Conservation (phyloP, 2,888 invertebrate species). For the Plusia festucae region DNA sequence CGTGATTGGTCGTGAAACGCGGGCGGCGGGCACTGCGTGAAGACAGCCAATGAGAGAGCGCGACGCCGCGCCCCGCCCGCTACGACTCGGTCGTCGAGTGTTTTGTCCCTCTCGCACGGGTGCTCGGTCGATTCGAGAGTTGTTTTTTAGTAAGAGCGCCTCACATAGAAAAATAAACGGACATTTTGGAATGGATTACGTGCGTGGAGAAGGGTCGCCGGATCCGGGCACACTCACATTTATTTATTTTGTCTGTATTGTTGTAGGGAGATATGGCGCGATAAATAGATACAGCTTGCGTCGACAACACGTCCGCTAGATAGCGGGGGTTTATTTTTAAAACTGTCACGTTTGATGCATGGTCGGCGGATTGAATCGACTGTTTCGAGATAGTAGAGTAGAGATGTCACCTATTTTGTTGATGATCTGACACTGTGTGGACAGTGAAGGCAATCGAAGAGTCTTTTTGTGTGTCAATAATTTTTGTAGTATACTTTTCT, state of each 20-base stretch:
- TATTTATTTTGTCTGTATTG: slow-evolving; percentile 84
- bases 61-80: slow-evolving; percentile 80
- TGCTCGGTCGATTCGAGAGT: slow-evolving; percentile 77
- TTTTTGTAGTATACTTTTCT: not conserved
- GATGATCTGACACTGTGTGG: slow-evolving; percentile 9
- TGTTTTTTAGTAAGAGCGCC: slow-evolving; percentile 79
- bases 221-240: slow-evolving; percentile 80
- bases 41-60: slow-evolving; percentile 74
- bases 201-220: slow-evolving; percentile 81
- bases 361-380: slow-evolving; percentile 30
- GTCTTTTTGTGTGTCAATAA: not conserved
- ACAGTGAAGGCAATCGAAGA: slow-evolving; percentile 1
- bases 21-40: slow-evolving; percentile 80
- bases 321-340: slow-evolving; percentile 65
- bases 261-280: slow-evolving; percentile 82
- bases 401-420: slow-evolving; percentile 14
- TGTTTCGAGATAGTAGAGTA: slow-evolving; percentile 34
- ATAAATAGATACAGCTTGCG: slow-evolving; percentile 85
- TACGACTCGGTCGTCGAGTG: slow-evolving; percentile 65
- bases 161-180: slow-evolving; percentile 88
- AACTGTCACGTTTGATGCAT: slow-evolving; percentile 66
- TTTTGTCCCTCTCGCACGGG: slow-evolving; percentile 74
- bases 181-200: slow-evolving; percentile 85
- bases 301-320: slow-evolving; percentile 62
- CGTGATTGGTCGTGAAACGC: slow-evolving; percentile 74